phyloP scores from a whole-genome alignment of 2,113 vertebrate species.

The Nansenia antarctica region DNA sequence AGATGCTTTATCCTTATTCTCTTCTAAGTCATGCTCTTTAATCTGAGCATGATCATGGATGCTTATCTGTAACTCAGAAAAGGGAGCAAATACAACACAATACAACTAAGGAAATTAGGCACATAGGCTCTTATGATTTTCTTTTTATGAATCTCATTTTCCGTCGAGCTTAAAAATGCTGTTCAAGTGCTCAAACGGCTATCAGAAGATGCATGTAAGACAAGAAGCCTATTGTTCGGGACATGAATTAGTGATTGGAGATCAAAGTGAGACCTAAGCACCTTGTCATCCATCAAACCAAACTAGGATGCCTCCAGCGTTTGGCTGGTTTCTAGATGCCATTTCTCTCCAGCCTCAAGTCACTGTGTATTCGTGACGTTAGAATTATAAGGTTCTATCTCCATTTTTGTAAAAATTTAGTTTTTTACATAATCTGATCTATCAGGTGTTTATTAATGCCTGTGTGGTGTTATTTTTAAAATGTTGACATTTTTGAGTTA shows the following conservation, averaged over 20 bases:
- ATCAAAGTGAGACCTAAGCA: neutral
- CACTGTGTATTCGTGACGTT: no score
- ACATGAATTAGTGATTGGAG: constrained; percentile 6
- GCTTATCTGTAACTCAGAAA: neutral
- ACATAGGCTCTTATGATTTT: no score
- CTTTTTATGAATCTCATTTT: constrained; percentile 4
- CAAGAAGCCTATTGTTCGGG: neutral
- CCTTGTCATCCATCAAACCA: neutral
- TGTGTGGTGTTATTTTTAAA: no score
- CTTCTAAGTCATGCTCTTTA: neutral
- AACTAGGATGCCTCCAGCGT: neutral
- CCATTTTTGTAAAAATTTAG: no score
- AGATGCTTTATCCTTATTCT: neutral
- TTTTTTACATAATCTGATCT: no score
- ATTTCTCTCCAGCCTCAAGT: neutral
- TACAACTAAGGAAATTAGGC: no score
- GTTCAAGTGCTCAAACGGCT: neutral
- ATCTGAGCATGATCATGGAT: neutral
- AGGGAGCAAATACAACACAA: neutral
- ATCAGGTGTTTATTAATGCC: no score
- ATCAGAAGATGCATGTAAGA: neutral
- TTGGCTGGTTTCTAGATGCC: neutral
- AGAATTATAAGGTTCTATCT: no score
- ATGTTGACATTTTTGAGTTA: no score
- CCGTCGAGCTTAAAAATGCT: neutral